Evolutionary conservation across 1,140 invertebrate genomes (phyloP), one percentile per base, ranked within the genome.

Genomic region (Maconellicoccus hirsutus): DNA sequence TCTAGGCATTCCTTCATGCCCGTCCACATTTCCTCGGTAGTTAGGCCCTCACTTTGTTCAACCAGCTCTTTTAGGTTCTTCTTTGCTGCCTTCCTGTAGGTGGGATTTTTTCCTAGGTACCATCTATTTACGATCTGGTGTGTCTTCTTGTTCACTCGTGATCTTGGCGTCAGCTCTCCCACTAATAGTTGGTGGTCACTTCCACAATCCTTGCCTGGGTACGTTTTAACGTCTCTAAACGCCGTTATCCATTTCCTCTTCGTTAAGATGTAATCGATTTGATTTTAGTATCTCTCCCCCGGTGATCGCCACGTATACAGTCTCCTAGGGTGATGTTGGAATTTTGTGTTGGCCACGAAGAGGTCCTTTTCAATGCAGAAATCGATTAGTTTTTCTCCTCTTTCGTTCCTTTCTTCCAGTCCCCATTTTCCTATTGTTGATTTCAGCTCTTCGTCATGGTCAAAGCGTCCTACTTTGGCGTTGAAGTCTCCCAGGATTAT

Each of bases 221-320:
- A 72, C 25, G 59, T 70, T 72, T 69, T 73, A 16, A 72, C 73
- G 39, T 74, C 70, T 26, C 25, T 70, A 27, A 74, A 59, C 27
- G 39, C 70, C 22, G 39, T 70, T 23, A 25, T 61, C 42, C 63
- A 70, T 63, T 71, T 59, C 39, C 27, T 71, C 59, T 69, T 59
- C 12, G 73, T 73, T 21, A 71, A 21, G 22, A 74, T 66, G 52
- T 74, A 74, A 63, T 74, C 75, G 71, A 74, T 74, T 69, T 75
- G 71, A 71, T 76, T 75, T 66, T 71, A 70, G 42, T 72, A 71
- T 38, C 25, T 39, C 23, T 72, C 71, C 70, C 73, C 66, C 38
- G 74, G 73, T 23, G 76, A 75, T 27, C 70, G 72, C 75, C 74
- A 76, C 23, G 74, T 75, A 25, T 71, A 70, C 61, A 74, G 70